A percentile compares a stretch with the other conserved stretches of the same genome.
phyloP scores from a whole-genome alignment of 2,797 vertebrate species.

The Pipistrellus nathusii region DNA sequence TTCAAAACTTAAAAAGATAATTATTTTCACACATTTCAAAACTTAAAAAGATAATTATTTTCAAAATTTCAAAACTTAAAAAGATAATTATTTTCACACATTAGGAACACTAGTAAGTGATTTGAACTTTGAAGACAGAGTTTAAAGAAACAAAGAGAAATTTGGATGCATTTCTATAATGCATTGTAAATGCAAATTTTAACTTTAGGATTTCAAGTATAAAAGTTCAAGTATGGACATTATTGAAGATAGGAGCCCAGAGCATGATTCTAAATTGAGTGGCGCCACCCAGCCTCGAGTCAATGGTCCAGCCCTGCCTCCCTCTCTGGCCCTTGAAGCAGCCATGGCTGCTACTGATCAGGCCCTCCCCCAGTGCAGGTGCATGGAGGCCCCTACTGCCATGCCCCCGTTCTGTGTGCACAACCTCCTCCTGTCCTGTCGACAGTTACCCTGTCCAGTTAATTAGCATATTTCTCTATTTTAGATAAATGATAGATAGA shows the following conservation, averaged over 20 bases:
- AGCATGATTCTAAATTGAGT: too few species aligned
- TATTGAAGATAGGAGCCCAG: background rate
- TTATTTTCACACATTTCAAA: background rate
- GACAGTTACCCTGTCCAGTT: too few species aligned
- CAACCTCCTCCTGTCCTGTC: too few species aligned
- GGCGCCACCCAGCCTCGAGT: too few species aligned
- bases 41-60: background rate
- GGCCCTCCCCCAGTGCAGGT: too few species aligned
- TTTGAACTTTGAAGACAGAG: background rate
- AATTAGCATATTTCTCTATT: too few species aligned
- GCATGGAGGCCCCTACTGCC: too few species aligned
- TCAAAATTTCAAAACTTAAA: background rate
- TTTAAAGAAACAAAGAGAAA: conserved; percentile 2
- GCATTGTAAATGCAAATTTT: background rate
- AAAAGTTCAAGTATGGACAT: background rate
- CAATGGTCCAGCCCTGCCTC: too few species aligned
- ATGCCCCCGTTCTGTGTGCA: fast-evolving
- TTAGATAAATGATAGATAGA: too few species aligned
- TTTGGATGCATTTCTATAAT: background rate
- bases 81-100: background rate
- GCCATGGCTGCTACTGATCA: too few species aligned
- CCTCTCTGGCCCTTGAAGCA: too few species aligned
- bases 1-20: background rate
- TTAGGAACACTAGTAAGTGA: background rate
- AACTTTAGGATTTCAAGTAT: background rate